phyloP scores from a whole-genome alignment of 2,797 vertebrate species.

The Avahi laniger region DNA sequence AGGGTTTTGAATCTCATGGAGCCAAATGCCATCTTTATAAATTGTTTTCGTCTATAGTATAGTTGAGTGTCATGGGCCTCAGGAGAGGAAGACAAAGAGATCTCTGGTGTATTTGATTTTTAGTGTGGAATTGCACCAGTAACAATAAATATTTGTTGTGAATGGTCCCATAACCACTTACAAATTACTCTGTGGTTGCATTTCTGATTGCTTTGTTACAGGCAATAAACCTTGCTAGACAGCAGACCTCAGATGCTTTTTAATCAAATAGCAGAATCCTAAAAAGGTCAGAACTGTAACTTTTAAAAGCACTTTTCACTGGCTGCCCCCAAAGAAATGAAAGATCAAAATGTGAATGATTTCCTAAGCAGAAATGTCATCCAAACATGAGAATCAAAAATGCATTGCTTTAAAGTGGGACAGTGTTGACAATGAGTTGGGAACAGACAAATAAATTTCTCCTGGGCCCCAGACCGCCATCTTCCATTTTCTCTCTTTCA shows the following conservation, averaged over 20 bases:
- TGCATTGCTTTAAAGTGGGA: conserved; percentile 12
- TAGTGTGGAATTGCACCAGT: not conserved
- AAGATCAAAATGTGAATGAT: conserved; percentile 57
- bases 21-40: conserved; percentile 35
- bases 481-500: conserved; percentile 49
- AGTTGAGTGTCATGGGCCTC: not conserved
- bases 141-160: conserved; percentile 62
- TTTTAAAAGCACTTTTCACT: conserved; percentile 62
- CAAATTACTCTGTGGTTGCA: conserved; percentile 55
- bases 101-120: conserved; percentile 56
- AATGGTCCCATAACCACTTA: conserved; percentile 59
- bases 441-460: conserved; percentile 57
- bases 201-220: conserved; percentile 65
- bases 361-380: conserved; percentile 54
- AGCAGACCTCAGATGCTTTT: conserved; percentile 54
- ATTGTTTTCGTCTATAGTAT: conserved; percentile 37
- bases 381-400: conserved; percentile 55
- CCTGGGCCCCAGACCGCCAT: not conserved
- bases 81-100: conserved; percentile 15
- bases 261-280: conserved; percentile 76
- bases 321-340: conserved; percentile 52
- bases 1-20: not conserved
- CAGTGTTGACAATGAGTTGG: not conserved
- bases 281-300: conserved; percentile 76
- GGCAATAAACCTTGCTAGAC: conserved; percentile 55